These are phyloP conservation scores for Homarus americanus DNA, from an alignment of 1,140 invertebrate genomes.

Conservation along the genomic window DNA sequence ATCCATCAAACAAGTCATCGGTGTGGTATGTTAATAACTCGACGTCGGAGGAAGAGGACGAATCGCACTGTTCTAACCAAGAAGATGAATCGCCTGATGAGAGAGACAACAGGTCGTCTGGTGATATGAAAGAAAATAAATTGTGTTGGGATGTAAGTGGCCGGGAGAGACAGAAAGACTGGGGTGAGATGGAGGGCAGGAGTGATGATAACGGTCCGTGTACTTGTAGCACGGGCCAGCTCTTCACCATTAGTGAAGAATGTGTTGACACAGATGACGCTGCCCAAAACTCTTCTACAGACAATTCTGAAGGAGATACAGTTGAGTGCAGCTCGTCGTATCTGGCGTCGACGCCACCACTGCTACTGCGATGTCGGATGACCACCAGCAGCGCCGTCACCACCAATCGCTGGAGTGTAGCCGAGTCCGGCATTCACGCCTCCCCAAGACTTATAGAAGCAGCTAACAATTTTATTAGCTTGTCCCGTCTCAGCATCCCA, in stretches of 20 bases:
- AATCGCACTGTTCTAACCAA: background rate
- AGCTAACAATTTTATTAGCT: background rate
- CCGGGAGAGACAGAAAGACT: background rate
- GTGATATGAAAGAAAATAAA: background rate
- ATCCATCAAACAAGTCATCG: conserved; percentile 6
- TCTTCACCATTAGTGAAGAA: conserved; percentile 54
- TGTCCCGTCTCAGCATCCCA: background rate
- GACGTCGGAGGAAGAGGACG: background rate
- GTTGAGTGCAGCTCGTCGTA: background rate
- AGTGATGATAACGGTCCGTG: background rate
- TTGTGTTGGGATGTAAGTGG: background rate
- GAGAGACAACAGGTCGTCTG: background rate
- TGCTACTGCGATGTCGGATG: background rate
- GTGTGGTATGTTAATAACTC: conserved; percentile 19
- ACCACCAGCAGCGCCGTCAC: background rate
- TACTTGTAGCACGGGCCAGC: background rate
- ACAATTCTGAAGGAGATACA: background rate
- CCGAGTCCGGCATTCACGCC: conserved; percentile 24
- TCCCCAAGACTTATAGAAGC: background rate
- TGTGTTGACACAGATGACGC: background rate
- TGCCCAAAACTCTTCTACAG: background rate
- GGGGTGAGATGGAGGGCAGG: background rate
- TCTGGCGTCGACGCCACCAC: background rate
- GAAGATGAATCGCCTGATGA: background rate
- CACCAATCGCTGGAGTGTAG: conserved; percentile 48